Evolutionary conservation across 1,140 invertebrate genomes (phyloP), one percentile per base, ranked within the genome.

Genomic region (Neodiprion fabricii): DNA sequence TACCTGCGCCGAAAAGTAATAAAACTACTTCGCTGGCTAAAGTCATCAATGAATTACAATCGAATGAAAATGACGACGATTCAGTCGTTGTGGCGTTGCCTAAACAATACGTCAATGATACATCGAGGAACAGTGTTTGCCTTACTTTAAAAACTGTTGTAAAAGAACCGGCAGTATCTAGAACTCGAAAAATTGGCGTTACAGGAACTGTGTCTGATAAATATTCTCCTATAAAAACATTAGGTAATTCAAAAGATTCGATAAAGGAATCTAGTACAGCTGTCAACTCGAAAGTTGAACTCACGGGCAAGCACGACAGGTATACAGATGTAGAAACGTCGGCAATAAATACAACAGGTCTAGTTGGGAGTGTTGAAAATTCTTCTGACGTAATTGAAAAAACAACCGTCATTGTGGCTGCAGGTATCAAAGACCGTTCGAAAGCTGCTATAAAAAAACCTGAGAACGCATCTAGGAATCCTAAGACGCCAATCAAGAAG

Each of bases 111-210:
- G 53, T 87, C 7, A 85, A 80, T 65, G 87, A 89, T 61, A 74
- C 81, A 0, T 77, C 85, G 10, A 80, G 86, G 17, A 86, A 87
- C 71, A 89, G 86, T 66, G 86, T 83, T 3, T 78, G 87, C 66
- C 78, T 87, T 8, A 87, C 86, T n/a, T 67, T 88, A 67, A 87
- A 79, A 48, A 40, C 75, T 77, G 72, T 67, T 72, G 74, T 72
- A 72, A 49, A 48, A 71, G 2, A 65, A 69, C 67, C 72, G 75
- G 70, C 48, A 23, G 72, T 28, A 49, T 69, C 71, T 21, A 66
- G 48, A 21, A 65, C 48, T 11, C n/a, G 7, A 14, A 75, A 23
- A 23, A 68, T 50, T 28, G 67, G 70, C 70, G 66, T 9, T 66
- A 65, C 10, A 12, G 65, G 10, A 23, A 40, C 65, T 21, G 28